Evolutionary conservation across 2,888 invertebrate genomes (phyloP), one percentile per base, ranked within the genome.

Genomic region (Epirrhoe alternata): DNA sequence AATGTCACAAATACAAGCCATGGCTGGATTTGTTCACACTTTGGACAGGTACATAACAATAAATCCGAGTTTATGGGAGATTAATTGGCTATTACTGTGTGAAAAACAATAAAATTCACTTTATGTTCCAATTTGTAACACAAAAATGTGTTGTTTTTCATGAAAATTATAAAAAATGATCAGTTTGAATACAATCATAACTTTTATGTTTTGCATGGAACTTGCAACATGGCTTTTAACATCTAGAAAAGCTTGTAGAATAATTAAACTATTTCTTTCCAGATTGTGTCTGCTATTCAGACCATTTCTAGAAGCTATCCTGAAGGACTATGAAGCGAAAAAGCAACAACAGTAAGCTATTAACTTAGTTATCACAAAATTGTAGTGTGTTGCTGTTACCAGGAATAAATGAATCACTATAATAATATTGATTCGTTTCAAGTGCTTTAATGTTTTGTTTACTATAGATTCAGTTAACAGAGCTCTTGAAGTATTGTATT

Each of bases 271-370:
- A 7, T 42, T 31, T 7, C 68, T 65, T 89, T 85, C 4, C 86
- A 95, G 95, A 73, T 94, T 97, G 59, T 99, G 99, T 86, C 97
- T 97, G n/a, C 92, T 98, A 60, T 99, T 99, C 84, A 96, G 96
- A 78, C 96, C 98, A 1, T 98, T 96, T 82, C 95, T 98, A 49
- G 97, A 98, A 88, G 99, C 99, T 12, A 97, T 98, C 81, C 96
- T 97, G 81, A 95, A 97, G 77, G 98, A 98, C 86, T 94, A 96
- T 66, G 97, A 98, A 81, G 97, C 97, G 78, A 96, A 97, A 77
- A 94, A 95, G 71, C 94, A 83, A 66, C 83, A 86, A 74, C 81
- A 88, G 92, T 92, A 79, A 86, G 91, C 85, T 24, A 24, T 24
- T 24, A 24, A 42, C 12, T 42, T 12, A 42, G 12, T 12, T 42